Percentiles rank a stretch among this genome's conserved stretches.
Conservation (phyloP, 2,888 invertebrate genomes). For the Aquatica leii region DNA sequence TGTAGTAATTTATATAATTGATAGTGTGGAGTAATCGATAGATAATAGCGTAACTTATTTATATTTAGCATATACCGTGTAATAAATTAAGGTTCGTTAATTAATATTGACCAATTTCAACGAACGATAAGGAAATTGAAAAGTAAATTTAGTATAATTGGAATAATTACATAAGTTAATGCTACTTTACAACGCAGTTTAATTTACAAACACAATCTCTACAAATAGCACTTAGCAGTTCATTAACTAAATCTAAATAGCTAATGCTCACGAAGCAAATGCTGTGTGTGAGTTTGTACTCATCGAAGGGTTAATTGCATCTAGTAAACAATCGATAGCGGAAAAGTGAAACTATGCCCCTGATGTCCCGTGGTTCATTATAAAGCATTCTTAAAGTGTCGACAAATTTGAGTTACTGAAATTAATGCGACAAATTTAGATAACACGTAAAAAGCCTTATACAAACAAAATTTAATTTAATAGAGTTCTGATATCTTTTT, state of each 20-base stretch:
- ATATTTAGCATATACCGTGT: too few relatives aligned
- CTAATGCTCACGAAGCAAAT: conserved; percentile 6
- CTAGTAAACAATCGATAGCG: conserved; percentile 22
- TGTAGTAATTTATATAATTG: too few relatives aligned
- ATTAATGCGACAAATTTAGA: too few relatives aligned
- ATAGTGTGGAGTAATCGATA: too few relatives aligned
- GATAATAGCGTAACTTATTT: too few relatives aligned
- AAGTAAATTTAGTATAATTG: neutral
- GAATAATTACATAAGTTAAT: neutral
- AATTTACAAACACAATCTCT: conserved; percentile 5
- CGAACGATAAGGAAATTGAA: neutral
- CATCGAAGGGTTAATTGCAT: conserved; percentile 21
- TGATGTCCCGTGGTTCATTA: conserved; percentile 18
- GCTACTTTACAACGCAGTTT: neutral
- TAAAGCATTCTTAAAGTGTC: conserved; percentile 26
- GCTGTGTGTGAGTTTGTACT: conserved; percentile 7
- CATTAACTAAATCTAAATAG: conserved; percentile 4
- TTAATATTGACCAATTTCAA: too few relatives aligned
- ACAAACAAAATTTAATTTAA: too few relatives aligned
- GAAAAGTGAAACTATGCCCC: conserved; percentile 17
- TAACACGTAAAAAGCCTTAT: too few relatives aligned
- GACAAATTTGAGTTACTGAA: conserved; percentile 28
- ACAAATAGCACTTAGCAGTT: conserved; percentile 6
- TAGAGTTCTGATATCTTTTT: too few relatives aligned
- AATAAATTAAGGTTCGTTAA: too few relatives aligned